Evolutionary conservation across 2,113 vertebrate species (phyloP).

Genomic region (Salvator merianae): DNA sequence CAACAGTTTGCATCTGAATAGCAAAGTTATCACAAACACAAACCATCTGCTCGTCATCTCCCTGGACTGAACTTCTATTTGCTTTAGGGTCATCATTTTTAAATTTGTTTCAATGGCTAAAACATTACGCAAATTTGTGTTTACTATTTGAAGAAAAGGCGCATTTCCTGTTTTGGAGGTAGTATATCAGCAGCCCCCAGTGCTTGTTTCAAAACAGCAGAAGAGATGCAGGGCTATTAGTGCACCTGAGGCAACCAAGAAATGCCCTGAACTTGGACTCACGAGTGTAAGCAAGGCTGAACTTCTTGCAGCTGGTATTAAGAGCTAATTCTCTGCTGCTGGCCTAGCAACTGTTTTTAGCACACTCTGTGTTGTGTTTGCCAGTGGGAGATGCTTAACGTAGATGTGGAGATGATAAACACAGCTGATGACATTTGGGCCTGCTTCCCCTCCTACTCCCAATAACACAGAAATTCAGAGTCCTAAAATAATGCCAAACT

Average conservation of each 20-base stretch:
- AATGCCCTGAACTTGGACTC: conserved; percentile 26
- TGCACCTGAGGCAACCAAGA: not conserved
- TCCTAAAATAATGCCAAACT: conserved; percentile 30
- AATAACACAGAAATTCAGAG: not conserved
- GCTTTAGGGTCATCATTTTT: not conserved
- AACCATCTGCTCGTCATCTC: too few species aligned
- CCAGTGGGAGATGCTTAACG: conserved; percentile 34
- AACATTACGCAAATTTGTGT: too few species aligned
- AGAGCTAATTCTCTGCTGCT: conserved; percentile 11
- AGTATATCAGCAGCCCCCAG: not conserved
- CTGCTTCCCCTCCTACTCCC: conserved; percentile 29
- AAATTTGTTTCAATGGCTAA: not conserved
- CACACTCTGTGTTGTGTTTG: accelerated
- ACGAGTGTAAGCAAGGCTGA: conserved; percentile 37
- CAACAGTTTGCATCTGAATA: too few species aligned
- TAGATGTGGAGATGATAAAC: conserved; percentile 52
- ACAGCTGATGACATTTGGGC: conserved; percentile 58
- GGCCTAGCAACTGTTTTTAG: conserved; percentile 35
- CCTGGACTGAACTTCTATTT: not conserved
- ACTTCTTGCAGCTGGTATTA: conserved; percentile 32
- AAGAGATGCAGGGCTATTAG: not conserved
- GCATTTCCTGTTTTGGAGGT: not conserved
- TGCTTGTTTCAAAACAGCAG: not conserved
- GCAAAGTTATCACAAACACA: too few species aligned
- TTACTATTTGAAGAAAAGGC: too few species aligned